Percentiles rank a stretch among this genome's conserved stretches.
phyloP scores from a whole-genome alignment of 2,797 vertebrate genomes.

The Periparus ater region DNA sequence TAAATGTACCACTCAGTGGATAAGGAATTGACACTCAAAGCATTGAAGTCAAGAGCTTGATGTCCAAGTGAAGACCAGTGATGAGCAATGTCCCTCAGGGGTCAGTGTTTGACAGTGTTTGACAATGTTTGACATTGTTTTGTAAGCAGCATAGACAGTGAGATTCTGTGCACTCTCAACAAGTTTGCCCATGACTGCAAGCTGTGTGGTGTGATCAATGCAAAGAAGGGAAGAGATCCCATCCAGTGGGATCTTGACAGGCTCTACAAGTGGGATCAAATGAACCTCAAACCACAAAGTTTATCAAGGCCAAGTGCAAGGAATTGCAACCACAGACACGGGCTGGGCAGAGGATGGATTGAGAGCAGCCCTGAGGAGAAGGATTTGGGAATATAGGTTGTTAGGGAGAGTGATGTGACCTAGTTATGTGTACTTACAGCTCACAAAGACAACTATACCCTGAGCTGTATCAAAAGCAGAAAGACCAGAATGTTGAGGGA shows the following conservation, averaged over 20 bases:
- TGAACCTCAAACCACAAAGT: background rate
- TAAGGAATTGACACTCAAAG: background rate
- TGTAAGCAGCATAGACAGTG: background rate
- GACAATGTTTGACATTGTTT: background rate
- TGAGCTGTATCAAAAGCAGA: background rate
- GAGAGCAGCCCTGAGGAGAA: background rate
- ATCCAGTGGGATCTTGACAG: background rate
- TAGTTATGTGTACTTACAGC: background rate
- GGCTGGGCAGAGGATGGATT: background rate
- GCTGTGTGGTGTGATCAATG: background rate
- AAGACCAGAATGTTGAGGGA: background rate
- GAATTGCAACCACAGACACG: background rate
- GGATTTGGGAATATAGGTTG: background rate
- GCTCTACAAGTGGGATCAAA: too few relatives aligned
- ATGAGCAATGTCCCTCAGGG: background rate
- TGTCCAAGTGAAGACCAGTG: background rate
- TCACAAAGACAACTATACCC: background rate
- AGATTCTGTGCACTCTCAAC: accelerated
- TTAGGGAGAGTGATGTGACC: accelerated
- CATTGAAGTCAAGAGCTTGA: accelerated
- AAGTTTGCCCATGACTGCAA: background rate
- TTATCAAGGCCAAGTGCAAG: background rate
- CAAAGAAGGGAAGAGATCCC: background rate
- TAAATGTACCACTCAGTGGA: background rate
- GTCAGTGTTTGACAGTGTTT: too few relatives aligned